These are phyloP conservation scores for Phalanger gymnotis DNA, from an alignment of 2,797 vertebrate species.

Conservation along the genomic window DNA sequence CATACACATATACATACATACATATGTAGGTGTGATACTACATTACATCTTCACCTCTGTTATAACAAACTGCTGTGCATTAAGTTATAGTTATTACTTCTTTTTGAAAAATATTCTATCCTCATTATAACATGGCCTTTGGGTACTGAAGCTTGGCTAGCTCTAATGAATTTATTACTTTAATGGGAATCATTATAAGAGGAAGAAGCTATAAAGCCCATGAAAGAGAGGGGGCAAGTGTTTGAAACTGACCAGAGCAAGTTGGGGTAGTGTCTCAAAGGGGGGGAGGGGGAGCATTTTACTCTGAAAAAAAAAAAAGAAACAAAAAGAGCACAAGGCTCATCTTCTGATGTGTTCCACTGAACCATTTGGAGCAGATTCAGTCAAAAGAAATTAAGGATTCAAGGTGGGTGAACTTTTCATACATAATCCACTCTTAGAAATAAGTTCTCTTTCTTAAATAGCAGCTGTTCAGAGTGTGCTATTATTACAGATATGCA, in stretches of 20 bases:
- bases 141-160: slow-evolving; percentile 75
- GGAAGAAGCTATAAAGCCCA: slow-evolving; percentile 60
- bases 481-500: slow-evolving; percentile 5
- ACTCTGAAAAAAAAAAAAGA: slow-evolving; percentile 28
- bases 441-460: slow-evolving; percentile 39
- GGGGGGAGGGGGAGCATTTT: neutral
- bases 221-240: slow-evolving; percentile 23
- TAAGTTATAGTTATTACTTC: slow-evolving; percentile 36
- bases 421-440: slow-evolving; percentile 46
- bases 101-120: slow-evolving; percentile 61
- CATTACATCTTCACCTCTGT: no score
- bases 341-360: slow-evolving; percentile 42
- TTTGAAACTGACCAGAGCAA: slow-evolving; percentile 24
- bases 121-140: slow-evolving; percentile 83
- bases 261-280: neutral
- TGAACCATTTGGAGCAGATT: slow-evolving; percentile 63
- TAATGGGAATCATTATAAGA: slow-evolving; percentile 70
- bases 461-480: neutral
- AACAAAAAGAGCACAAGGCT: slow-evolving; percentile 65
- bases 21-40: neutral
- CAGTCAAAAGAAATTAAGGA: slow-evolving; percentile 52
- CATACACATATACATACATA: neutral
- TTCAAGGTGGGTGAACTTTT: slow-evolving; percentile 64
- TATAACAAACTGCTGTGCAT: slow-evolving; percentile 20
- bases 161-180: slow-evolving; percentile 75